phyloP scores from a whole-genome alignment of 2,797 vertebrate genomes.

The Limnodromus scolopaceus region DNA sequence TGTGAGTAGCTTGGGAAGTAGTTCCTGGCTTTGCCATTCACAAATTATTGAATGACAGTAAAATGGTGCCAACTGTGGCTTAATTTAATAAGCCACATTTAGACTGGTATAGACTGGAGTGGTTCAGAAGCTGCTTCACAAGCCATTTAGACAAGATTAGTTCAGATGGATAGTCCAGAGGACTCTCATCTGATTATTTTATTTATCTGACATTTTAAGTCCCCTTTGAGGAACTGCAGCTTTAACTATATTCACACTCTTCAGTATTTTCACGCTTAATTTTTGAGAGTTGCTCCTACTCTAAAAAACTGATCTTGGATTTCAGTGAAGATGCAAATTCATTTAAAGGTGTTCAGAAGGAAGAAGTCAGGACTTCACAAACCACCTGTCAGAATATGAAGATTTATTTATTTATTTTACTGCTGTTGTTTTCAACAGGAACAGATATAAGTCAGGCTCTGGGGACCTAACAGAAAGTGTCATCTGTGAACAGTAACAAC shows the following conservation, averaged over 20 bases:
- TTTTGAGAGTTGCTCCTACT: not conserved
- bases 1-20: not conserved
- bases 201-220: not conserved
- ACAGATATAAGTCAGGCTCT: not conserved
- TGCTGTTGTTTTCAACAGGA: not conserved
- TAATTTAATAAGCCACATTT: not conserved
- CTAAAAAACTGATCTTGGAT: conserved; percentile 39
- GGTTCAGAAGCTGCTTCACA: not conserved
- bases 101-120: not conserved
- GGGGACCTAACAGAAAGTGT: not conserved
- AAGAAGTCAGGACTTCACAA: conserved; percentile 15
- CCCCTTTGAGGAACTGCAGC: not conserved
- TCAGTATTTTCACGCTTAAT: not conserved
- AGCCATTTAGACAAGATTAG: not conserved
- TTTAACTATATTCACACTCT: not conserved
- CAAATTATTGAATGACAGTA: not conserved
- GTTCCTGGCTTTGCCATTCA: not conserved
- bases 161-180: not conserved
- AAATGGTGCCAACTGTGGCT: not conserved
- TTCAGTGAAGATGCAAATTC: conserved; percentile 55
- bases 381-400: not conserved
- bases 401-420: not conserved
- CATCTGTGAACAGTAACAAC: not conserved
- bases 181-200: not conserved
- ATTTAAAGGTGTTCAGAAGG: conserved; percentile 32